Conservation (phyloP, 2,113 vertebrate genomes). For the Phaethornis superciliosus region DNA sequence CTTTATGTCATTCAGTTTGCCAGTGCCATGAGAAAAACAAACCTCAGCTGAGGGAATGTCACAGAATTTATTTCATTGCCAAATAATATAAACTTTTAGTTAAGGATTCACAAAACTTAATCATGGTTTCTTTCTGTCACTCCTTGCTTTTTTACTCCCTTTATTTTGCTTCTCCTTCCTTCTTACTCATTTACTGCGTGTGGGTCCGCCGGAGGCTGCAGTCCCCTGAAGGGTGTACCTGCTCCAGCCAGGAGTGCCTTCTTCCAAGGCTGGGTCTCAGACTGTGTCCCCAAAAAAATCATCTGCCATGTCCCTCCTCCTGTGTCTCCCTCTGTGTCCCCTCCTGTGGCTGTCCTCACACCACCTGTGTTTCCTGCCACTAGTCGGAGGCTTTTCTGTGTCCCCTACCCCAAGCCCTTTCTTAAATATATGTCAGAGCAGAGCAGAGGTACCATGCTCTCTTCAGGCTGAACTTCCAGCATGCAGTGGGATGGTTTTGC, state of each 20-base stretch:
- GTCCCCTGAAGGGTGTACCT: background rate
- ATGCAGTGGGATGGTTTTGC: background rate
- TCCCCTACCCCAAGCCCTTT: background rate
- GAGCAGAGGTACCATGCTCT: background rate
- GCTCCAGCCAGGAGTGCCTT: background rate
- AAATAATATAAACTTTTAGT: background rate
- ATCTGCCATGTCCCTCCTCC: background rate
- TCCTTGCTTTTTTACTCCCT: background rate
- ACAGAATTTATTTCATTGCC: background rate
- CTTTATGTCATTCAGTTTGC: background rate
- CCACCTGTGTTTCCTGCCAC: background rate
- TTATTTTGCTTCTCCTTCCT: background rate
- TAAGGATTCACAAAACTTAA: background rate
- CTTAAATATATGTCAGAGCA: background rate
- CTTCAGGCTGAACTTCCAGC: background rate
- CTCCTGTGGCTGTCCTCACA: background rate
- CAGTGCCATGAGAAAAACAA: background rate
- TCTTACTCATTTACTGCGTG: background rate
- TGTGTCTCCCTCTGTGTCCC: background rate
- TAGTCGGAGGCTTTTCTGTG: background rate
- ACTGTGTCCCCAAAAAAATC: background rate
- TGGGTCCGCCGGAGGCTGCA: background rate
- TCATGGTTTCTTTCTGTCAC: background rate
- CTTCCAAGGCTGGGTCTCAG: background rate
- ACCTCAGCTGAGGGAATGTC: background rate